Percentiles rank a stretch among this genome's conserved stretches.
These are phyloP conservation scores for Coreoperca whiteheadi DNA, from an alignment of 2,113 vertebrate genomes.

Conservation along the genomic window DNA sequence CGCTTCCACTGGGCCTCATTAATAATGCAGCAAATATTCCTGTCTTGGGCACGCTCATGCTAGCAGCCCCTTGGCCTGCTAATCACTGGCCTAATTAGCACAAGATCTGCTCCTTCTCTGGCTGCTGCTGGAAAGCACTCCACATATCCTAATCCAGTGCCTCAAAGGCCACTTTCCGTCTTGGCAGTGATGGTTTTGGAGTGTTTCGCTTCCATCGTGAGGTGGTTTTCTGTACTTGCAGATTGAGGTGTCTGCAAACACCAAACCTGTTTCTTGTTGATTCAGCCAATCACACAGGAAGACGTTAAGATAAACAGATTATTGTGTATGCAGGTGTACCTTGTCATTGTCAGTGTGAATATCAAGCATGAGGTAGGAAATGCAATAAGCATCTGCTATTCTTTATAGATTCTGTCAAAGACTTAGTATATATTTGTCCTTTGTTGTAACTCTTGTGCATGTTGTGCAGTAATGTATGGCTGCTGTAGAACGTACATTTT, in stretches of 20 bases:
- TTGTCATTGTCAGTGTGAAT: not conserved
- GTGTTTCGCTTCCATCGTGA: conserved; percentile 11
- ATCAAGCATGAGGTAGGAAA: conserved; percentile 17
- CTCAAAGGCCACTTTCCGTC: conserved; percentile 15
- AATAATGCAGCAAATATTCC: conserved; percentile 62
- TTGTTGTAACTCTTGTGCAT: not conserved
- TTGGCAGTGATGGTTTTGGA: conserved; percentile 18
- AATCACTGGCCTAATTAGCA: conserved; percentile 61
- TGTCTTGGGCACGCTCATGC: conserved; percentile 38
- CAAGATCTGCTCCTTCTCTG: conserved; percentile 29
- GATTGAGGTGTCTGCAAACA: conserved; percentile 26
- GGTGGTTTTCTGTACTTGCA: conserved; percentile 30
- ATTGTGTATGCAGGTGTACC: conserved; percentile 39
- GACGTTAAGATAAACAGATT: conserved; percentile 42
- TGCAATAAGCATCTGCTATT: not conserved
- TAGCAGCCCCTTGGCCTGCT: conserved; percentile 46
- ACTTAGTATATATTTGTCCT: not conserved
- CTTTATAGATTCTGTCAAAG: not conserved
- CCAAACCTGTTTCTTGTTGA: conserved; percentile 37
- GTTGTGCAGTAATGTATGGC: not conserved
- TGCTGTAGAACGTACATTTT: not conserved
- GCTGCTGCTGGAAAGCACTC: conserved; percentile 37
- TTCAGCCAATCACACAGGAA: conserved; percentile 55
- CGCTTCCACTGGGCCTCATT: conserved; percentile 27
- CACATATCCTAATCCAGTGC: conserved; percentile 24